A percentile compares a stretch with the other conserved stretches of the same genome.
Conservation (phyloP, 2,888 invertebrate species). For the Dione juno region DNA sequence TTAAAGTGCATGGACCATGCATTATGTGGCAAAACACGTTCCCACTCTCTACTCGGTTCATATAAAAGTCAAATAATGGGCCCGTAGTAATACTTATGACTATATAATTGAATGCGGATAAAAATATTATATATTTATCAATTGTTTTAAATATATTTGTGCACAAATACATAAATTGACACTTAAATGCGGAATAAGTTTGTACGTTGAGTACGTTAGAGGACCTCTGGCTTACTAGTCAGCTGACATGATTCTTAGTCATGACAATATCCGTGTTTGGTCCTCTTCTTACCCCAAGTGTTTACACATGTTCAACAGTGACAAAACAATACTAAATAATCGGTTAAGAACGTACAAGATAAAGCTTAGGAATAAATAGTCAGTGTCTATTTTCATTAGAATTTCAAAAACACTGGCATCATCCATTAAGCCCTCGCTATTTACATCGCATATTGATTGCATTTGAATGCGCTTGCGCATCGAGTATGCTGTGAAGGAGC, state of each 20-base stretch:
- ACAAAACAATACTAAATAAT: constrained; percentile 30
- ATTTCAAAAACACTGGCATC: constrained; percentile 36
- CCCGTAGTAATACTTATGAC: too few relatives aligned
- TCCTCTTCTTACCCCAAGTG: constrained; percentile 10
- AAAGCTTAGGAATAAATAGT: constrained; percentile 25
- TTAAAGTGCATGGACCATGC: too few relatives aligned
- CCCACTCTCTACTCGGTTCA: too few relatives aligned
- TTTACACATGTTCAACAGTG: constrained; percentile 7
- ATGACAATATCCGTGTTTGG: constrained; percentile 7
- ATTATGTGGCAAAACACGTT: too few relatives aligned
- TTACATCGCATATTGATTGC: constrained; percentile 46
- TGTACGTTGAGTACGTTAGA: neutral
- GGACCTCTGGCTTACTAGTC: neutral
- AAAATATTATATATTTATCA: constrained; percentile 1
- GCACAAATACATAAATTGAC: constrained; percentile 5
- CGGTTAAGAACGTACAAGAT: neutral
- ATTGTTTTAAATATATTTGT: neutral
- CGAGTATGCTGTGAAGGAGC: constrained; percentile 39
- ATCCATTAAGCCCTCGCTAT: constrained; percentile 42
- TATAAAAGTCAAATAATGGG: too few relatives aligned
- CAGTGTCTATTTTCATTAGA: constrained; percentile 33
- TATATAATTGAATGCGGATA: too few relatives aligned
- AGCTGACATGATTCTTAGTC: neutral
- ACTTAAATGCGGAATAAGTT: constrained; percentile 1
- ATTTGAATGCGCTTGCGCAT: constrained; percentile 41